Percentiles rank a stretch among this genome's conserved stretches.
These are phyloP conservation scores for Notiomystis cincta DNA, from an alignment of 2,113 vertebrate species.

Conservation along the genomic window DNA sequence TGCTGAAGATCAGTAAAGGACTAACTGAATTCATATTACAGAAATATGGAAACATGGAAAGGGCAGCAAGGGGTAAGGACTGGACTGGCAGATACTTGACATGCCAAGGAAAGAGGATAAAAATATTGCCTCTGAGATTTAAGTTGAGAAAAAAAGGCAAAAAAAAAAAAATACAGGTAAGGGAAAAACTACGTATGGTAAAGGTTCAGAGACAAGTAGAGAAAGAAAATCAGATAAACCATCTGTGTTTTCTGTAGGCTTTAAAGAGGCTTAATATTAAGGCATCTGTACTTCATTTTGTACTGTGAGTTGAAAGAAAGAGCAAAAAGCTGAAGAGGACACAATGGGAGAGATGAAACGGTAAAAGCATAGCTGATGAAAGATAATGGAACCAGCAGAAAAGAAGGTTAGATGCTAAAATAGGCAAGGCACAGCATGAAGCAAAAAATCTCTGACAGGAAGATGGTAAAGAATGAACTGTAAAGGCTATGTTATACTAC, in stretches of 20 bases:
- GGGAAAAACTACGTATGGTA: background rate
- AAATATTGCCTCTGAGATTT: background rate
- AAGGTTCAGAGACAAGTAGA: background rate
- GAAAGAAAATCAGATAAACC: background rate
- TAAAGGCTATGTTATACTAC: background rate
- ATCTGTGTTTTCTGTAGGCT: background rate
- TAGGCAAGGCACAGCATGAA: background rate
- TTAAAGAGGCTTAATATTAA: background rate
- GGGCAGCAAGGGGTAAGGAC: background rate
- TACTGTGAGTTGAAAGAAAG: background rate
- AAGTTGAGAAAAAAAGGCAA: background rate
- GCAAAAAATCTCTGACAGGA: background rate
- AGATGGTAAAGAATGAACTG: background rate
- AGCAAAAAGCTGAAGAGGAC: background rate
- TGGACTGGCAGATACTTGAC: background rate
- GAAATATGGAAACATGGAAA: background rate
- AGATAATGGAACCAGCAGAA: background rate
- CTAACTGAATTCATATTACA: background rate
- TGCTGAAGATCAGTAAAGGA: background rate
- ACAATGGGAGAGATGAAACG: background rate
- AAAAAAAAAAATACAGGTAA: background rate
- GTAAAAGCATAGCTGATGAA: background rate
- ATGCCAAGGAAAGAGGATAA: background rate
- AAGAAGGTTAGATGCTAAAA: background rate
- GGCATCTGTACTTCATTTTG: background rate